Conservation (phyloP, 1,140 invertebrate genomes). For the Zophobas morio region DNA sequence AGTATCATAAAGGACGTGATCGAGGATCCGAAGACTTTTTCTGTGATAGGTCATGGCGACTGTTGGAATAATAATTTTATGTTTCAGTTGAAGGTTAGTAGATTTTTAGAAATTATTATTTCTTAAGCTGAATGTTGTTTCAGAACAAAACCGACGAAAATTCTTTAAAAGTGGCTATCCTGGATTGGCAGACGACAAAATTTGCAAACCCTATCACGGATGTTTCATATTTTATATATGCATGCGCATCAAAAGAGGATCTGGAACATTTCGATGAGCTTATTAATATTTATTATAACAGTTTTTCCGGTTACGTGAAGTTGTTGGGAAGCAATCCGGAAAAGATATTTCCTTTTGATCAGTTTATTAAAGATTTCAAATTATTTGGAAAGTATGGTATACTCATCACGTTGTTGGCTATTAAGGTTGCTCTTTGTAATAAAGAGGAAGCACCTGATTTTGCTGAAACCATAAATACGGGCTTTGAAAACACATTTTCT, state of each 20-base stretch:
- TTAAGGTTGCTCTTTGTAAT: constrained; percentile 47
- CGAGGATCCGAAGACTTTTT: background rate
- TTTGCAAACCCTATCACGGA: background rate
- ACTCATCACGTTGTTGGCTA: constrained; percentile 62
- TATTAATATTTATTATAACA: background rate
- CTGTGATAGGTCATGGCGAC: constrained; percentile 59
- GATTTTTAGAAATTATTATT: constrained; percentile 25
- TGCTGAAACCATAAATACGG: background rate
- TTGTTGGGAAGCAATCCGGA: constrained; percentile 20
- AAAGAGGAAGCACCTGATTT: constrained; percentile 26
- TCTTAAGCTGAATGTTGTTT: background rate
- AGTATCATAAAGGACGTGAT: background rate
- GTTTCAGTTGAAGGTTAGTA: constrained; percentile 54
- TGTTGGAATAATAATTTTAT: constrained; percentile 62
- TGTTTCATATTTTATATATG: constrained; percentile 11
- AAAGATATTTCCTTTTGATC: background rate
- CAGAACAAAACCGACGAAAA: background rate
- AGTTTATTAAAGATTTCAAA: constrained; percentile 46
- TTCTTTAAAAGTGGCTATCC: background rate
- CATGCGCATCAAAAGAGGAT: constrained; percentile 5
- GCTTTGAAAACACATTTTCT: background rate
- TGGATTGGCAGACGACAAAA: constrained; percentile 17
- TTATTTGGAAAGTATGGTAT: constrained; percentile 63
- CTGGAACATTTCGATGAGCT: constrained; percentile 34
- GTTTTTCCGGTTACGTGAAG: constrained; percentile 3